A percentile compares a stretch with the other conserved stretches of the same genome.
phyloP scores from a whole-genome alignment of 2,113 vertebrate genomes.

The Acanthochromis polyacanthus region DNA sequence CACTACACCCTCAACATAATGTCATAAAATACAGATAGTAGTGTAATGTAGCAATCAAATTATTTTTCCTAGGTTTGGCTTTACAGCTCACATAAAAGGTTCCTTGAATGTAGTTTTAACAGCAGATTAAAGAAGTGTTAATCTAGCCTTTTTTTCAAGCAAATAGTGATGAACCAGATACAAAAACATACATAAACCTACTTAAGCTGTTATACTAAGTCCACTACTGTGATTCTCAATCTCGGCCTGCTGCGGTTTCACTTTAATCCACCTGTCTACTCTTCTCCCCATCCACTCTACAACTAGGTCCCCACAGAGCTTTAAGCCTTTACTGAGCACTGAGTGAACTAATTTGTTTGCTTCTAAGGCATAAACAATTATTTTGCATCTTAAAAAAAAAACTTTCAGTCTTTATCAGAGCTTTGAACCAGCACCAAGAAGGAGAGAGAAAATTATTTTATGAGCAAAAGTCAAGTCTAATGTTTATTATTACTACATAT shows the following conservation, averaged over 20 bases:
- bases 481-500: not conserved
- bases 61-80: not conserved
- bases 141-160: not conserved
- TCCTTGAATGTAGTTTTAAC: not conserved
- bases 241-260: constrained; percentile 1
- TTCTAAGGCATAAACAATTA: not conserved
- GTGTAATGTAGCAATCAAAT: not conserved
- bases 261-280: constrained; percentile 6
- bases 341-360: not conserved
- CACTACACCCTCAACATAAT: not conserved
- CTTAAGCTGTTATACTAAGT: constrained; percentile 16
- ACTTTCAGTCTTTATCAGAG: constrained; percentile 1
- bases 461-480: too few species aligned
- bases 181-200: constrained; percentile 6
- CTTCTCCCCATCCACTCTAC: not conserved
- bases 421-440: not conserved
- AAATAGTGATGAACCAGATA: not conserved
- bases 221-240: not conserved
- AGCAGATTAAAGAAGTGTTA: not conserved
- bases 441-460: not conserved
- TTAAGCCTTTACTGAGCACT: not conserved
- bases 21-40: not conserved
- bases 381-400: not conserved
- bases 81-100: not conserved
- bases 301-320: not conserved